These are phyloP conservation scores for Luehdorfia chinensis DNA, from an alignment of 1,140 invertebrate species.

Conservation along the genomic window DNA sequence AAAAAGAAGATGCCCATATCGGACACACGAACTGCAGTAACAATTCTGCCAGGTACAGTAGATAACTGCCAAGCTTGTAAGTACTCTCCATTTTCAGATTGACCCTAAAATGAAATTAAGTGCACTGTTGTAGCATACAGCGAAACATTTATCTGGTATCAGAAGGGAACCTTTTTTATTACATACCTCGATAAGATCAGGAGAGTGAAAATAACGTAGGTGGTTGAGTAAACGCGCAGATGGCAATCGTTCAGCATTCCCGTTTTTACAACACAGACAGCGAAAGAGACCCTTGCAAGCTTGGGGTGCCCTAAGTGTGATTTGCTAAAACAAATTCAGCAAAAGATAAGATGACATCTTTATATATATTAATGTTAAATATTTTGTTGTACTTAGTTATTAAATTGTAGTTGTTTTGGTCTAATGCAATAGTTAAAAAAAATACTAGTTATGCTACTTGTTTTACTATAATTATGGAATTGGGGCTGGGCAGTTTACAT, in stretches of 20 bases:
- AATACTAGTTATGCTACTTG: too few species aligned
- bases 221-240: conserved; percentile 62
- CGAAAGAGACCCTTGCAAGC: conserved; percentile 63
- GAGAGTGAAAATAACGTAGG: conserved; percentile 64
- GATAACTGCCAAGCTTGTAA: conserved; percentile 66
- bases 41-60: conserved; percentile 54
- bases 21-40: conserved; percentile 55
- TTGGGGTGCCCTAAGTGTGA: conserved; percentile 34
- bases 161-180: too few species aligned
- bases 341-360: too few species aligned
- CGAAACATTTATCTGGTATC: too few species aligned
- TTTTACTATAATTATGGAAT: too few species aligned
- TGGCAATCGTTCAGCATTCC: conserved; percentile 48
- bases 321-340: conserved; percentile 23
- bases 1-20: conserved; percentile 69
- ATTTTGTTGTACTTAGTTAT: too few species aligned
- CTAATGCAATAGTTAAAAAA: too few species aligned
- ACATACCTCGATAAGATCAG: conserved; percentile 63
- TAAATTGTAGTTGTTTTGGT: too few species aligned
- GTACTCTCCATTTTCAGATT: conserved; percentile 64
- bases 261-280: conserved; percentile 63
- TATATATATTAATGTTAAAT: too few species aligned
- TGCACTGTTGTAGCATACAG: neutral
- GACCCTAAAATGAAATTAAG: conserved; percentile 39
- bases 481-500: too few species aligned